Evolutionary conservation across 2,888 invertebrate species (phyloP).

Genomic region (Temnothorax rugatulus): DNA sequence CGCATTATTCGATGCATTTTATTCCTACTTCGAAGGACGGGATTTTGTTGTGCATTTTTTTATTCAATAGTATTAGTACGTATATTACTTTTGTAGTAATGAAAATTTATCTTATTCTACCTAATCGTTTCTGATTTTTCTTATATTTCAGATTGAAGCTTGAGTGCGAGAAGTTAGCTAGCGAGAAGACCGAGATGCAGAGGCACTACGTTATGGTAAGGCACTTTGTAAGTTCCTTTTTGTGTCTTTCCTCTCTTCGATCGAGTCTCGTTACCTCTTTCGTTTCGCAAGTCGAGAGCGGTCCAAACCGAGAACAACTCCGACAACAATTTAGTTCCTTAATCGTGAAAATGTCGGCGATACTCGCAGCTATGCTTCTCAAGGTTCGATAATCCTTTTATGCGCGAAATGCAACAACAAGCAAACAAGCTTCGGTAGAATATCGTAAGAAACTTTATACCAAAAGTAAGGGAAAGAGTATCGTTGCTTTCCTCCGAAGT

Average conservation of each 20-base stretch:
- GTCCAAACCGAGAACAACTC: constrained; percentile 22
- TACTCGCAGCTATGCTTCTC: constrained; percentile 15
- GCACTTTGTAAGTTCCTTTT: constrained; percentile 79
- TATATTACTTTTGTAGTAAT: neutral
- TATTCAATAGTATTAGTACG: neutral
- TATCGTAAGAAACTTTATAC: constrained; percentile 16
- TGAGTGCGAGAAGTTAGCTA: constrained; percentile 98
- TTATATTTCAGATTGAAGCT: constrained; percentile 93
- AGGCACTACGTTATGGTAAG: constrained; percentile 99
- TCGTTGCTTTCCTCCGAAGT: constrained; percentile 10
- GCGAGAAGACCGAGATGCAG: constrained; percentile 99
- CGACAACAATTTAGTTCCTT: constrained; percentile 20
- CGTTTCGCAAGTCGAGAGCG: constrained; percentile 32
- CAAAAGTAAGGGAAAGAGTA: neutral
- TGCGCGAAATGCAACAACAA: neutral
- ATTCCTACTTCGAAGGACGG: neutral
- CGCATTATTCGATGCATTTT: neutral
- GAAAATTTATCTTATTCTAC: neutral
- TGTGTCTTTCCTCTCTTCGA: constrained; percentile 60
- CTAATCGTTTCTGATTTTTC: constrained; percentile 53
- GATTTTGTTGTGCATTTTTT: neutral
- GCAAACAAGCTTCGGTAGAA: neutral
- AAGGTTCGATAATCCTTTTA: constrained; percentile 17
- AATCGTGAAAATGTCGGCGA: constrained; percentile 29
- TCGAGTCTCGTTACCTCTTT: constrained; percentile 38